phyloP scores from a whole-genome alignment of 2,888 invertebrate genomes.

The Pristionchus japonicus region DNA sequence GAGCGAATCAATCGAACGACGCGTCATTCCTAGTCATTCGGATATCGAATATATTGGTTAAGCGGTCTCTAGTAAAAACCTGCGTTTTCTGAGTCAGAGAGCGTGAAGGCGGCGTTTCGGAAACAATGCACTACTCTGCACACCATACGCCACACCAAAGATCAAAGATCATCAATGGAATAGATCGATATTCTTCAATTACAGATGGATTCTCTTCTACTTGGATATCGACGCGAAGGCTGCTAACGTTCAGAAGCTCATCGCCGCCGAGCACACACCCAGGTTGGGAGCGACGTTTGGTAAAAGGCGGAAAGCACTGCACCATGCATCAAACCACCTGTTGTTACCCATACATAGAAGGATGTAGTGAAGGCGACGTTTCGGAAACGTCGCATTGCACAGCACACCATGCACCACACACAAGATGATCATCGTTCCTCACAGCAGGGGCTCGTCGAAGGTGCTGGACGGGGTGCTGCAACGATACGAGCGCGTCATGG shows the following conservation, averaged over 20 bases:
- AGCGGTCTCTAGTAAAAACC: no score
- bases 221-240: constrained; percentile 64
- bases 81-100: no score
- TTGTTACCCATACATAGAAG: not conserved
- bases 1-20: no score
- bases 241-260: constrained; percentile 65
- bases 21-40: no score
- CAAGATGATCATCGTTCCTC: constrained; percentile 1
- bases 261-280: constrained; percentile 64
- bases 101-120: no score
- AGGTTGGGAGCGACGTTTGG: constrained; percentile 48
- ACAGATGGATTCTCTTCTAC: constrained; percentile 69
- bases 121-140: no score
- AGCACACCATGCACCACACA: not conserved
- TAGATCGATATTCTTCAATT: not conserved
- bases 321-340: not conserved
- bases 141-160: no score
- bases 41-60: no score
- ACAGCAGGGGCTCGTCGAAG: constrained; percentile 39
- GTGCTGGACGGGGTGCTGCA: not conserved
- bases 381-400: not conserved
- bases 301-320: not conserved
- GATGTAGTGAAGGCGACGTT: not conserved
- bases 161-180: no score
- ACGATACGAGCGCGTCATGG: not conserved